Percentiles rank a stretch among this genome's conserved stretches.
Evolutionary conservation across 2,888 invertebrate genomes (phyloP).

Genomic region (Eupeodes latifasciatus): DNA sequence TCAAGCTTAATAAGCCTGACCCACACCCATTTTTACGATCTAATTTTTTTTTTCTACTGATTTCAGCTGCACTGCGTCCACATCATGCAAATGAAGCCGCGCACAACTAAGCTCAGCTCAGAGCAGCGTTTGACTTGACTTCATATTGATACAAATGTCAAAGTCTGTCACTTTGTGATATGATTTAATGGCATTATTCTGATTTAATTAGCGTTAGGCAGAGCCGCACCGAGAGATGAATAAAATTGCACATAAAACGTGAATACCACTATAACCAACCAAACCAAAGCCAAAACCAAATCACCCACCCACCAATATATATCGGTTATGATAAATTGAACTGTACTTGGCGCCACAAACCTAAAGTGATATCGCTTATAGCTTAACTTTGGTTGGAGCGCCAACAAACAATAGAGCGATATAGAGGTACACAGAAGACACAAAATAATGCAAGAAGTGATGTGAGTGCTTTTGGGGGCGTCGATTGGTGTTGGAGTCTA

Average conservation of each 20-base stretch:
- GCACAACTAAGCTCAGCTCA: neutral
- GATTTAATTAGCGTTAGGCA: constrained; percentile 74
- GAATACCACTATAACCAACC: constrained; percentile 13
- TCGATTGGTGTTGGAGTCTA: constrained; percentile 67
- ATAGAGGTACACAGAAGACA: constrained; percentile 17
- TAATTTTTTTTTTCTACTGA: constrained; percentile 53
- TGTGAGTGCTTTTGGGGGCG: constrained; percentile 72
- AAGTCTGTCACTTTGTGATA: constrained; percentile 73
- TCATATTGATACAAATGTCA: constrained; percentile 75
- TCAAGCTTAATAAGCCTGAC: constrained; percentile 60
- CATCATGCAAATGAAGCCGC: constrained; percentile 61
- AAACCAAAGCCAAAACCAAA: neutral
- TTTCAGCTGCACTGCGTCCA: constrained; percentile 21
- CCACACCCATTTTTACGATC: constrained; percentile 71
- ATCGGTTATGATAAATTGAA: constrained; percentile 72
- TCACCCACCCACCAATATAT: constrained; percentile 66
- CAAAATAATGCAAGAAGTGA: constrained; percentile 56
- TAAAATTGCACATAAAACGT: constrained; percentile 48
- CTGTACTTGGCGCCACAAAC: constrained; percentile 70
- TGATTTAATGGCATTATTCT: constrained; percentile 75
- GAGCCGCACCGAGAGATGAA: constrained; percentile 59
- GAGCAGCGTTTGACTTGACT: constrained; percentile 8
- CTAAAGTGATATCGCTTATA: constrained; percentile 26
- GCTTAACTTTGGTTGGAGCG: constrained; percentile 15
- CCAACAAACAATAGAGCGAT: neutral